Base-by-base conservation (phyloP, 2,797 vertebrate genomes). In the Esox masquinongy region DNA sequence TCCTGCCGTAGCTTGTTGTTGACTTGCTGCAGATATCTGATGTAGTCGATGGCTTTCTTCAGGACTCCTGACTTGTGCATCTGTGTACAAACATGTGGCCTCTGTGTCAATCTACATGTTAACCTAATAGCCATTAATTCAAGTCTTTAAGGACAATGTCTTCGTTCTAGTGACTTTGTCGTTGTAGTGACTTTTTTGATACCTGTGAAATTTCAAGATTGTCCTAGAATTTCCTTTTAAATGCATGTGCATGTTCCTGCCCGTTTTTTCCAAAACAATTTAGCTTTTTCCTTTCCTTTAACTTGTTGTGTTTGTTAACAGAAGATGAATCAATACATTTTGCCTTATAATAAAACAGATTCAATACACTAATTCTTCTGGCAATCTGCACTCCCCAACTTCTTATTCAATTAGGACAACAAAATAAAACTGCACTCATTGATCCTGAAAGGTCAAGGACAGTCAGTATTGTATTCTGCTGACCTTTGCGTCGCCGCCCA, bases 61-160 rank as follows among this genome's bases (percentile, higher is more conserved):
- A 99, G 82, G 56, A 99, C 95, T 2, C 97, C 98, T 1, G 98
- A 99, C 81, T 99, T 99, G 82, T 99, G 97, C 96, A 99, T 97
- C 98, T 99, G 84, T 53, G 50, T 71, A 11, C 29, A 59, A 31
- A 80, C 26, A 74, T 1, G 34, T n/a, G 24, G 34, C 26, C 59
- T 29, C 4, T 17, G 11, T n/a, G 24, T 51, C 16, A 68, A n/a
- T 5, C 29, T 36, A 36, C 29, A 34, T 61, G 43, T 5, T 39
- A 39, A 39, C 36, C 5, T 39, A 39, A 5, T 39, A 39, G 5
- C 36, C 36, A 39, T 6, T 5, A 39, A 39, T 2, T 5, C 36
- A 39, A 39, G 36, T 39, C 36, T 31, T 1, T 39, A 39, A 39
- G 36, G 7, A 39, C 36, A 34, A 34, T 39, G 36, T 39, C 36